A percentile compares a stretch with the other conserved stretches of the same genome.
Conservation (phyloP, 2,113 vertebrate species). For the Microcebus ravelobensis region DNA sequence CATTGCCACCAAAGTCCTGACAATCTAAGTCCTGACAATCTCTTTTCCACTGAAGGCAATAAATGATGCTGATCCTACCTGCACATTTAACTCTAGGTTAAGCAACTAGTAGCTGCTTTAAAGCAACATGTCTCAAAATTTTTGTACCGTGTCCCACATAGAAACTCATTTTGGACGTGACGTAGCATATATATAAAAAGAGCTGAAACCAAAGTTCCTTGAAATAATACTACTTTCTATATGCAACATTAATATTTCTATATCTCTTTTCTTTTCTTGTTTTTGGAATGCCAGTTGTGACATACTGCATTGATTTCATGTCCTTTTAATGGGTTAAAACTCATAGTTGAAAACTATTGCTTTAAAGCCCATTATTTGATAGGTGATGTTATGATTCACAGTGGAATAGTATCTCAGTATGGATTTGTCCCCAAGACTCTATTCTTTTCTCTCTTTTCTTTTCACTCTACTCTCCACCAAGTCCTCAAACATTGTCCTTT, state of each 20-base stretch:
- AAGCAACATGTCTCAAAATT: not conserved
- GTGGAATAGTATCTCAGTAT: not conserved
- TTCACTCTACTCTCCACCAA: not conserved
- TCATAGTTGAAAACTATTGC: not conserved
- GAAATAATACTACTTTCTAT: not conserved
- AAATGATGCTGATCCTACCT: not conserved
- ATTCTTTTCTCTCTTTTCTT: not conserved
- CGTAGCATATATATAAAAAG: not conserved
- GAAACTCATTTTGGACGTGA: not conserved
- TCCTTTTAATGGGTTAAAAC: not conserved
- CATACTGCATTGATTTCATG: not conserved
- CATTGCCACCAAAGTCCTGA: not conserved
- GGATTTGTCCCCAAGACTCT: not conserved
- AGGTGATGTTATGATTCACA: fast-evolving
- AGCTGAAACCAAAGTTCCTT: not conserved
- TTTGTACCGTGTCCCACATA: not conserved
- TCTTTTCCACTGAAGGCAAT: not conserved
- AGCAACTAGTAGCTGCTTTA: not conserved
- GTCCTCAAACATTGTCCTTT: not conserved
- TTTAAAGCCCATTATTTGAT: not conserved
- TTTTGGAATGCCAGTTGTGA: not conserved
- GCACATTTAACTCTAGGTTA: not conserved
- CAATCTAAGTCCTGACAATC: not conserved
- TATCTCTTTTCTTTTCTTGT: not conserved
- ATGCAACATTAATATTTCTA: not conserved